Evolutionary conservation across 2,888 invertebrate genomes (phyloP), one percentile per base, ranked within the genome.

Genomic region (Dioctria linearis): DNA sequence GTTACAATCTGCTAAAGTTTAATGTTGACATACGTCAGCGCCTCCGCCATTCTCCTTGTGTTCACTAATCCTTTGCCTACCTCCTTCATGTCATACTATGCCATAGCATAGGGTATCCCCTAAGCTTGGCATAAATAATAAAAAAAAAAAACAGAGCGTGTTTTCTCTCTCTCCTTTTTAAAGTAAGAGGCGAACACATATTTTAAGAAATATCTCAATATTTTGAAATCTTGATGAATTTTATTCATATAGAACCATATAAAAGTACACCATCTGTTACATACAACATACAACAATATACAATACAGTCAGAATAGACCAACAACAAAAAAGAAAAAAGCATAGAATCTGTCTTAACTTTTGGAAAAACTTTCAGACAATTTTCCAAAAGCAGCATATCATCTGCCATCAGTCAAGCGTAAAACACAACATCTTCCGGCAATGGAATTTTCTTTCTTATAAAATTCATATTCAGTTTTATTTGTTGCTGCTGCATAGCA

Each of bases 321-420:
- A 79, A 79, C 69, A 79, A 63, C 42, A 57, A 40, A 9, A 57
- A 37, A 78, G 67, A 79, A 79, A 79, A 63, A 57, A 42, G 57
- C 25, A 57, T 59, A 78, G 69, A 79, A 69, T 69, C 79, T 69
- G 51, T 67, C 69, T 43, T 67, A 69, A 78, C 42, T 57, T 78
- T 49, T 65, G 40, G 78, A 69, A 79, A 69, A 79, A 79, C 67
- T 71, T 79, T 76, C 76, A 61, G 76, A 76, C 76, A 76, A 76
- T 76, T 79, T n/a, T 79, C 61, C 57, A 71, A 71, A 79, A 69
- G 69, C 79, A 79, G 40, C 79, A 79, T 71, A 79, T 79, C 79
- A 79, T 79, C 79, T 71, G 79, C 79, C 79, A 79, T 79, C 79
- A 79, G 79, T 79, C 79, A 79, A 79, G 59, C 79, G 71, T 79